A percentile compares a stretch with the other conserved stretches of the same genome.
Conservation (phyloP, 2,113 vertebrate species). For the Xyliphius kryptos region DNA sequence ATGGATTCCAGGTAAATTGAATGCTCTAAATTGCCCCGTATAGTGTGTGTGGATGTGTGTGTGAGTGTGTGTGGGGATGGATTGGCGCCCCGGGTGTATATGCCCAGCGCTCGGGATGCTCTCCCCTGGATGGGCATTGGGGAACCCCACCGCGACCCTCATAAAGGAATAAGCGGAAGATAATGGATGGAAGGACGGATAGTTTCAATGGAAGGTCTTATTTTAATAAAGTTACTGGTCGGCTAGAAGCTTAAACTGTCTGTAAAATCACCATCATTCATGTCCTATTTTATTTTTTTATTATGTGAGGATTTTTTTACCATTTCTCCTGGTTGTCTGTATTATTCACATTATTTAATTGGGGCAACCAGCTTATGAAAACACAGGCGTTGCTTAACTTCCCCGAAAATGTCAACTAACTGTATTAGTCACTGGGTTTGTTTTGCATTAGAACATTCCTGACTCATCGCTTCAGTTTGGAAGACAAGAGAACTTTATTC, state of each 20-base stretch:
- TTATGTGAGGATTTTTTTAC: constrained; percentile 1
- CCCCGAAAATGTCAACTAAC: neutral
- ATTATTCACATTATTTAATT: constrained; percentile 7
- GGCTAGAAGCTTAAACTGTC: no score
- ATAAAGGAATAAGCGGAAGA: no score
- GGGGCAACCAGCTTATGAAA: constrained; percentile 2
- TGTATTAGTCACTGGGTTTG: constrained; percentile 1
- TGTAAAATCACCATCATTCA: no score
- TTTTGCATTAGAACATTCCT: constrained; percentile 15
- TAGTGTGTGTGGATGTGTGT: no score
- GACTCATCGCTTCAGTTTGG: constrained; percentile 17
- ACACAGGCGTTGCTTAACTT: neutral
- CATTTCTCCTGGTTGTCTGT: neutral
- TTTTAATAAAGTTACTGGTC: neutral
- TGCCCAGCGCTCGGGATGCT: no score
- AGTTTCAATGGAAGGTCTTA: neutral
- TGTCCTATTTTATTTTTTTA: neutral
- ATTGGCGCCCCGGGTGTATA: no score
- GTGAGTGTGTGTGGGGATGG: no score
- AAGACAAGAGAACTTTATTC: constrained; percentile 28
- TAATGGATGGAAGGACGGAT: neutral
- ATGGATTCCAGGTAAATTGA: no score
- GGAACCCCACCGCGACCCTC: no score
- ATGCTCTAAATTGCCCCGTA: no score
- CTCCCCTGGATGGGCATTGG: no score